Evolutionary conservation across 2,888 invertebrate genomes (phyloP).

Genomic region (Tipula unca): DNA sequence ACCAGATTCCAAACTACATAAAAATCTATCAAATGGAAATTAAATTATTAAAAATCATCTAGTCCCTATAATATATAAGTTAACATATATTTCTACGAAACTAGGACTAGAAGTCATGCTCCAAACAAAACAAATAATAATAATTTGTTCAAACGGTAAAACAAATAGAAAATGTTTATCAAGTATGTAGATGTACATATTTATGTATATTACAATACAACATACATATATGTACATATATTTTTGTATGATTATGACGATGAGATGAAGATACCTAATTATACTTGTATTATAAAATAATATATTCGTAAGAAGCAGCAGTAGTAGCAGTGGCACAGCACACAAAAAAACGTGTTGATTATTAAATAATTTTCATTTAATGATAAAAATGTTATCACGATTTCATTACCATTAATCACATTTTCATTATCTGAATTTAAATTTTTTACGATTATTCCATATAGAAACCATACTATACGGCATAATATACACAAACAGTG

Average conservation of each 20-base stretch:
- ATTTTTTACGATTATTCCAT: background rate
- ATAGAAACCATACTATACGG: background rate
- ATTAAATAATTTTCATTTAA: background rate
- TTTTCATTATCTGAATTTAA: constrained; percentile 4
- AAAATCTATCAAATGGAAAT: background rate
- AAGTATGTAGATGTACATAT: background rate
- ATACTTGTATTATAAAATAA: background rate
- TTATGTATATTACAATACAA: background rate
- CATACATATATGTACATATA: background rate
- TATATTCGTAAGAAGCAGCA: background rate
- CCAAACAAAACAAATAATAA: background rate
- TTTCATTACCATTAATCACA: constrained; percentile 8
- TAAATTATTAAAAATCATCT: background rate
- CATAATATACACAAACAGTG: background rate
- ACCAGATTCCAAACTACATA: background rate
- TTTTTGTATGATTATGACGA: background rate
- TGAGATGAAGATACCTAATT: background rate
- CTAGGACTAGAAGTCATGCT: background rate
- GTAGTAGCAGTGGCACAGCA: background rate
- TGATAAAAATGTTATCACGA: constrained; percentile 8
- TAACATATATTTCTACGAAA: background rate
- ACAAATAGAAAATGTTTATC: background rate
- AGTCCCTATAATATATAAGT: background rate
- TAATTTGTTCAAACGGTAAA: background rate
- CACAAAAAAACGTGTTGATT: background rate